Percentiles rank a stretch among this genome's conserved stretches.
These are phyloP conservation scores for Leptinotarsa rubiginosa DNA, from an alignment of 2,888 invertebrate genomes.

Conservation along the genomic window DNA sequence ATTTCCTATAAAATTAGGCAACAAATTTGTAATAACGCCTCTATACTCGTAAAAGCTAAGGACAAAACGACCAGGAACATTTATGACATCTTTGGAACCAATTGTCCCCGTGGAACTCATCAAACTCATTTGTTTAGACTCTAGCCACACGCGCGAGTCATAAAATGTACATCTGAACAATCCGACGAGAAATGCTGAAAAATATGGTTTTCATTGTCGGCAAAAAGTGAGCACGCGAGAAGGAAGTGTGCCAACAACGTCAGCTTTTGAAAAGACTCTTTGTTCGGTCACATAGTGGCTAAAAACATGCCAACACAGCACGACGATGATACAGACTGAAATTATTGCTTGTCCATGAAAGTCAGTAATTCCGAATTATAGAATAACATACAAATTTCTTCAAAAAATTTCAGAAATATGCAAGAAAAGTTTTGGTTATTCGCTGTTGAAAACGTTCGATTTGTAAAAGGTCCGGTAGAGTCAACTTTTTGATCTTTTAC, in stretches of 20 bases:
- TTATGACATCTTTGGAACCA: background rate
- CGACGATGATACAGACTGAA: background rate
- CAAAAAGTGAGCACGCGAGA: slow-evolving; percentile 6
- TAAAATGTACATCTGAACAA: background rate
- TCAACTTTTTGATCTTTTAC: too few species aligned
- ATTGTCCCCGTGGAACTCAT: background rate
- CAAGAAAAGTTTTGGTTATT: too few species aligned
- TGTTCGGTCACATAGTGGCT: slow-evolving; percentile 2
- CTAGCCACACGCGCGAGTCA: background rate
- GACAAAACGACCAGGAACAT: background rate
- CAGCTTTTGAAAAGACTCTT: slow-evolving; percentile 10
- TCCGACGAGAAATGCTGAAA: background rate
- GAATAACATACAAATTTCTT: too few species aligned
- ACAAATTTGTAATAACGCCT: too few species aligned
- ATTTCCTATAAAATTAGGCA: too few species aligned
- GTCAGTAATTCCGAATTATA: too few species aligned
- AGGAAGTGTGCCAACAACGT: slow-evolving; percentile 9
- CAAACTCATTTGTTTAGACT: slow-evolving; percentile 7
- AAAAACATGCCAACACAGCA: slow-evolving; percentile 12
- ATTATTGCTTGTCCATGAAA: too few species aligned
- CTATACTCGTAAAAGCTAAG: too few species aligned
- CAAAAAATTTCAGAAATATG: too few species aligned
- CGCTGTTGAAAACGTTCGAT: too few species aligned
- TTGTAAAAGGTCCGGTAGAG: too few species aligned
- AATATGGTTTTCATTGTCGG: slow-evolving; percentile 20